Percentiles rank a stretch among this genome's conserved stretches.
Conservation (phyloP, 1,140 invertebrate species). For the Apis cerana region DNA sequence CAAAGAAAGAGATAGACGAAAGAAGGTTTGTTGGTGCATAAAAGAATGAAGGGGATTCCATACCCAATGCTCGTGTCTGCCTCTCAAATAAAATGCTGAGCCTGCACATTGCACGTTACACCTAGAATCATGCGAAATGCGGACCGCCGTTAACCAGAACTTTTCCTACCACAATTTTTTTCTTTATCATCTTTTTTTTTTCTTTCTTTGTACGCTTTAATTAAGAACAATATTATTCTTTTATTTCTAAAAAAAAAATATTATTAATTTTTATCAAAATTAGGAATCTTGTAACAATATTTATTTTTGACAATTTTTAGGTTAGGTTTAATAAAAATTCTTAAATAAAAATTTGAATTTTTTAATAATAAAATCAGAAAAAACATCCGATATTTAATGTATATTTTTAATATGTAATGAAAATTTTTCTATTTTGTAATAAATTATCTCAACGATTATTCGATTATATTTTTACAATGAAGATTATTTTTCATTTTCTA, state of each 20-base stretch:
- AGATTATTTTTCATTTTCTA: too few relatives aligned
- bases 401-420: background rate
- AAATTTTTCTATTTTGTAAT: background rate
- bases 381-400: too few relatives aligned
- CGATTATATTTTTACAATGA: too few relatives aligned
- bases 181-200: constrained; percentile 22
- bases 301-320: too few relatives aligned
- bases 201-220: constrained; percentile 9
- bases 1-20: background rate
- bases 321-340: too few relatives aligned
- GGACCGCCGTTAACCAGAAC: constrained; percentile 65
- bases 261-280: too few relatives aligned
- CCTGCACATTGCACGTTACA: constrained; percentile 63
- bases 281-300: background rate
- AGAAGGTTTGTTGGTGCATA: constrained; percentile 56
- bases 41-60: constrained; percentile 53
- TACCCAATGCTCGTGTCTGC: constrained; percentile 50
- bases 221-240: constrained; percentile 18
- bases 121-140: constrained; percentile 68
- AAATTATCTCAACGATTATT: too few relatives aligned
- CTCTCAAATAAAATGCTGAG: constrained; percentile 68
- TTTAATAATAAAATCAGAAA: too few relatives aligned
- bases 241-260: background rate
- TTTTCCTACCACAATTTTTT: constrained; percentile 52
- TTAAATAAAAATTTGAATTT: too few relatives aligned